Percentiles rank a stretch among this genome's conserved stretches.
Evolutionary conservation across 2,888 invertebrate genomes (phyloP).

Genomic region (Nowickia ferox): DNA sequence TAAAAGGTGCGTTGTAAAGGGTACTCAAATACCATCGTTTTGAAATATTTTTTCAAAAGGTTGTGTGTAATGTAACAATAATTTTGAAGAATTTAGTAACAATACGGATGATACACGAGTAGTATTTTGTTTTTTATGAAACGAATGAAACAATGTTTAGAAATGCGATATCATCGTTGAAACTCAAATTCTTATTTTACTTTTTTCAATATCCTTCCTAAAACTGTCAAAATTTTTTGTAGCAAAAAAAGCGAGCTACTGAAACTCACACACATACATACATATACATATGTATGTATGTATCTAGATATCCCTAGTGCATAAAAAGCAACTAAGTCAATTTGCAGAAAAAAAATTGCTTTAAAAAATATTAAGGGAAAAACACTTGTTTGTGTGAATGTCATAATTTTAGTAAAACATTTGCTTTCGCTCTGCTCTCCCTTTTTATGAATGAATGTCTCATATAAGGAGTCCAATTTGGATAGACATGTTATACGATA

Average conservation of each 20-base stretch:
- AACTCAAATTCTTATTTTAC: background rate
- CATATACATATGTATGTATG: too few relatives aligned
- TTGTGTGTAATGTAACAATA: too few relatives aligned
- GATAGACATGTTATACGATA: constrained; percentile 43
- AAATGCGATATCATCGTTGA: constrained; percentile 15
- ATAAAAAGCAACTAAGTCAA: background rate
- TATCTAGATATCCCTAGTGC: too few relatives aligned
- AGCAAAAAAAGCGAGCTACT: background rate
- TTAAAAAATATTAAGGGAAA: background rate
- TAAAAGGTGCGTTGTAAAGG: too few relatives aligned
- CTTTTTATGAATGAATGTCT: constrained; percentile 38
- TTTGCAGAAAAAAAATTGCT: background rate
- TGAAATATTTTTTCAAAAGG: too few relatives aligned
- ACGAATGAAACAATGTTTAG: background rate
- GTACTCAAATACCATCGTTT: too few relatives aligned
- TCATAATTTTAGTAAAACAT: constrained; percentile 37
- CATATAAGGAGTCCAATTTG: constrained; percentile 34
- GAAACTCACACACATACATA: too few relatives aligned
- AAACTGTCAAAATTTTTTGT: constrained; percentile 51
- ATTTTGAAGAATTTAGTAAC: too few relatives aligned
- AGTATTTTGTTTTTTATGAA: background rate
- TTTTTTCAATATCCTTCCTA: constrained; percentile 33
- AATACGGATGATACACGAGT: too few relatives aligned
- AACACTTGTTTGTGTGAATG: constrained; percentile 8
- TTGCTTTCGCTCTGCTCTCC: constrained; percentile 22